Evolutionary conservation across 2,888 invertebrate species (phyloP), one percentile per base, ranked within the genome.

Genomic region (Ophion costatus): DNA sequence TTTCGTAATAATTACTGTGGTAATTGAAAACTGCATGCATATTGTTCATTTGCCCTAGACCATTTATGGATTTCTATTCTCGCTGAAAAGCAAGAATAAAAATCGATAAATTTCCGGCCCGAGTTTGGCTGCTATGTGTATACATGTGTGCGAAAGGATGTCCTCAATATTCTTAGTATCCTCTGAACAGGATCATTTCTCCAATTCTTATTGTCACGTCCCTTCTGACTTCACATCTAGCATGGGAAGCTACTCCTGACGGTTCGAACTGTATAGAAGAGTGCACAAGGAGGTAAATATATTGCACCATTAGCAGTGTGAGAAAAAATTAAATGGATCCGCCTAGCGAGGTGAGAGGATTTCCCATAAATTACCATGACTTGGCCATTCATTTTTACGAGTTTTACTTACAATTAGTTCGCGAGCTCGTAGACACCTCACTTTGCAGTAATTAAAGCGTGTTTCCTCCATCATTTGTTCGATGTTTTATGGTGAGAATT

Each of bases 341-440:
- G n/a, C 33, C 17, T 66, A 20, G 61, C 57, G 64, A 71, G 22
- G 51, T 57, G 80, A 51, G 51, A 61, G 45, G 38, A 66, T 75
- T 76, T 80, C 71, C 22, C 64, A 57, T 17, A 33, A 59, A 76
- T 80, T 66, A 80, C 66, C 11, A 71, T 80, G 66, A 83, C 66
- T 76, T 29, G 38, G 57, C 17, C 14, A 59, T 66, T 59, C 57
- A 80, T 10, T 82, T 61, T 71, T 33, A 71, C 11, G 51, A 51
- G 51, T 51, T 51, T 51, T 51, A 51, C 51, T 14, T 5, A 51
- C 45, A 45, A 45, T 45, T 45, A 59, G 59, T 59, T 59, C 4
- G 17, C 45, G 45, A 20, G 14, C 20, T 5, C 20, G 20, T 67
- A 9, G 51, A 14, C 51, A 51, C 51, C 17, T 51, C 14, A 51